Conservation (phyloP, 2,888 invertebrate species). For the Dasypogon diadema region DNA sequence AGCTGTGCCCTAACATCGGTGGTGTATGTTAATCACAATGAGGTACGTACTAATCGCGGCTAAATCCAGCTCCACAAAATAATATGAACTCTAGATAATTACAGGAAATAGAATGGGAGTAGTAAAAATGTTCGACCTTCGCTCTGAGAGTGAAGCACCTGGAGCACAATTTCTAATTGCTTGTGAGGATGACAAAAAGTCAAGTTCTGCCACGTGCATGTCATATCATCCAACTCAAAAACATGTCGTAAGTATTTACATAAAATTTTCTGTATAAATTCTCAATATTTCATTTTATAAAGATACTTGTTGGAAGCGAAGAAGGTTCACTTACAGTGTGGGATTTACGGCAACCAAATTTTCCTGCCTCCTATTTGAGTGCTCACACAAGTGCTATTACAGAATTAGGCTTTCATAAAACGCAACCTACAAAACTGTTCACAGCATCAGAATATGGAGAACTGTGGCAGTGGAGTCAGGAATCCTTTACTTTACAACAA, state of each 20-base stretch:
- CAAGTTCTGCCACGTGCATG: slow-evolving; percentile 78
- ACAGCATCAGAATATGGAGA: slow-evolving; percentile 85
- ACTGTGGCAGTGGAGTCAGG: slow-evolving; percentile 90
- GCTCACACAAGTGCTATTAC: slow-evolving; percentile 82
- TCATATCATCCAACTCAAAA: slow-evolving; percentile 89
- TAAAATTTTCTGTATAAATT: too few relatives aligned
- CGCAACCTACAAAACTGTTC: slow-evolving; percentile 85
- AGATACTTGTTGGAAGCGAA: slow-evolving; percentile 82
- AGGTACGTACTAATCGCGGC: slow-evolving; percentile 69
- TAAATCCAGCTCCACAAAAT: slow-evolving; percentile 17
- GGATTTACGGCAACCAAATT: slow-evolving; percentile 88
- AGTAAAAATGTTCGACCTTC: slow-evolving; percentile 90
- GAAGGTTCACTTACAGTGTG: slow-evolving; percentile 89
- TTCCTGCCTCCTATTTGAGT: slow-evolving; percentile 84
- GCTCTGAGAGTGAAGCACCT: slow-evolving; percentile 75
- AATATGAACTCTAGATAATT: slow-evolving; percentile 78
- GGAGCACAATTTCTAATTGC: slow-evolving; percentile 79
- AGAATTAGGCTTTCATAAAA: slow-evolving; percentile 90
- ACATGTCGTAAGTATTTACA: slow-evolving; percentile 75
- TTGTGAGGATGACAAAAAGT: slow-evolving; percentile 74
- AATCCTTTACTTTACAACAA: slow-evolving; percentile 63
- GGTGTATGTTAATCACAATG: slow-evolving; percentile 77
- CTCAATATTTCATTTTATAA: neutral
- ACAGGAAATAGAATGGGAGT: slow-evolving; percentile 90
- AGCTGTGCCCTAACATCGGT: slow-evolving; percentile 85